Conservation (phyloP, 2,888 invertebrate genomes). For the Leptothorax acervorum region DNA sequence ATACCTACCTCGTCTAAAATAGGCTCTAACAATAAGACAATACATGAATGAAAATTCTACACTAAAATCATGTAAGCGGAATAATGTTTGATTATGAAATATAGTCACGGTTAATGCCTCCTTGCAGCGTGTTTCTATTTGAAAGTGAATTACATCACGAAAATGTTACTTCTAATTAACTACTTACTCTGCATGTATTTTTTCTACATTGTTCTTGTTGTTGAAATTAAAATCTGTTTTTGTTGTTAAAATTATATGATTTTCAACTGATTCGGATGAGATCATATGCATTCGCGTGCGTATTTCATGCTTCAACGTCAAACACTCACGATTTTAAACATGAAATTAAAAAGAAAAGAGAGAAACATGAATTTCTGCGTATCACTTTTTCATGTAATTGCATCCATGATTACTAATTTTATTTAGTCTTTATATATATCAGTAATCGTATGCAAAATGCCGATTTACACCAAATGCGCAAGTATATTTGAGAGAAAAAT, state of each 20-base stretch:
- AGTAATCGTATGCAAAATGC: not conserved
- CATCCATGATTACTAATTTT: not conserved
- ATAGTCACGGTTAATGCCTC: not conserved
- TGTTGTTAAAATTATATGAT: not conserved
- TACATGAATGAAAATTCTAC: not conserved
- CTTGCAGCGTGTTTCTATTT: not conserved
- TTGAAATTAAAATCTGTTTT: not conserved
- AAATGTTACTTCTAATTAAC: conserved; percentile 23
- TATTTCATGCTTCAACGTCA: not conserved
- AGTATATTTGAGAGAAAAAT: conserved; percentile 43
- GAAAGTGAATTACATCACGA: conserved; percentile 20
- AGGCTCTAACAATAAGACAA: not conserved
- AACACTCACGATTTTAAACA: not conserved
- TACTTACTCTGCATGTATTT: not conserved
- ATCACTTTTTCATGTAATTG: not conserved
- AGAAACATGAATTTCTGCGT: not conserved
- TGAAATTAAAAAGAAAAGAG: not conserved
- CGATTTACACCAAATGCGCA: not conserved
- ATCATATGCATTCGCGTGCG: not conserved
- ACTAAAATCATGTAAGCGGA: conserved; percentile 8
- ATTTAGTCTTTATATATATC: not conserved
- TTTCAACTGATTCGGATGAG: not conserved
- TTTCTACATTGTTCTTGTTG: not conserved
- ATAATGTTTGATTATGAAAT: conserved; percentile 29
- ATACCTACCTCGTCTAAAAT: not conserved